phyloP scores from a whole-genome alignment of 1,140 invertebrate genomes.

The Hyphantria cunea region DNA sequence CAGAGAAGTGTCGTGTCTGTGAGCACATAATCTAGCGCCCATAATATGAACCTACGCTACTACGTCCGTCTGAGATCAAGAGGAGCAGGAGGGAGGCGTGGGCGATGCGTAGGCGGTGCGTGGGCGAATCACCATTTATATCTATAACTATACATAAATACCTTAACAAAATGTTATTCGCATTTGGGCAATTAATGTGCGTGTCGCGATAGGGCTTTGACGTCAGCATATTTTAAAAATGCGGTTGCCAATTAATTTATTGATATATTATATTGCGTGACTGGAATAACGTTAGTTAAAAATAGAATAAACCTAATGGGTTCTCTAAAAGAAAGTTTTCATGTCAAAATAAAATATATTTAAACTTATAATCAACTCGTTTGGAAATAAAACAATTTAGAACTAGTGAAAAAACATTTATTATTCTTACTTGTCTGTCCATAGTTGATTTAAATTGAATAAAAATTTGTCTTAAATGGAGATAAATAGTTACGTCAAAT shows the following conservation, averaged over 20 bases:
- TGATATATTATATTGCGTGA: neutral
- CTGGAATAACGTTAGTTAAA: too few relatives aligned
- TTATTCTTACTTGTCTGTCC: too few relatives aligned
- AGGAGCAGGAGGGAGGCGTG: slow-evolving; percentile 40
- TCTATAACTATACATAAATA: slow-evolving; percentile 4
- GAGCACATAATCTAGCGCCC: slow-evolving; percentile 23
- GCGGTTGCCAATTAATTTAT: neutral
- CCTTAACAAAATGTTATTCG: slow-evolving; percentile 44
- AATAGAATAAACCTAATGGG: too few relatives aligned
- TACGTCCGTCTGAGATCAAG: slow-evolving; percentile 45
- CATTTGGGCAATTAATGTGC: slow-evolving; percentile 59
- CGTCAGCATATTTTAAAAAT: slow-evolving; percentile 35
- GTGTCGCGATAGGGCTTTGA: slow-evolving; percentile 40
- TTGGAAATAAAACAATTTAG: too few relatives aligned
- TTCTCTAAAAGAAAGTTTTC: too few relatives aligned
- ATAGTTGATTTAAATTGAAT: too few relatives aligned
- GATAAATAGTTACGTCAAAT: too few relatives aligned
- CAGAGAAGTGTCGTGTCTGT: slow-evolving; percentile 23
- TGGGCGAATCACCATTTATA: slow-evolving; percentile 54
- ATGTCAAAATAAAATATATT: too few relatives aligned
- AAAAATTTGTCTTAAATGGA: too few relatives aligned
- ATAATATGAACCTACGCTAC: slow-evolving; percentile 48
- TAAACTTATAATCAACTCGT: too few relatives aligned
- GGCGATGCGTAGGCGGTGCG: slow-evolving; percentile 45
- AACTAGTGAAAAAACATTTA: too few relatives aligned